Conservation (phyloP, 2,888 invertebrate species). For the Acronicta alni region DNA sequence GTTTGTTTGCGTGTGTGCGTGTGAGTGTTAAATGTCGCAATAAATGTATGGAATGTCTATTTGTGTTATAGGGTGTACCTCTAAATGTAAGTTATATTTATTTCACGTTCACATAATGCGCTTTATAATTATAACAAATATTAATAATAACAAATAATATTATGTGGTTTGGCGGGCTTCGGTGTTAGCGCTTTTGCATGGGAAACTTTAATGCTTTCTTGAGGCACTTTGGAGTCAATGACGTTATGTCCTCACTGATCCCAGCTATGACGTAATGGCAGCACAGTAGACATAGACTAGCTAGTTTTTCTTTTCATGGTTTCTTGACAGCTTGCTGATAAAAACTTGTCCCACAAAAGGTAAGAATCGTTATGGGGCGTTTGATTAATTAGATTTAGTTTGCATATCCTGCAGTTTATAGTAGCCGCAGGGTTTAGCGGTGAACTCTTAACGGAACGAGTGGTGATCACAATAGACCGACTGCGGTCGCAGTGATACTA, state of each 20-base stretch:
- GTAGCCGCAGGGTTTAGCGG: no score
- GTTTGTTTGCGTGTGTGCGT: slow-evolving; percentile 46
- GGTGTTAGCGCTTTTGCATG: slow-evolving; percentile 65
- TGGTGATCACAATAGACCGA: no score
- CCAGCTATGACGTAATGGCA: slow-evolving; percentile 59
- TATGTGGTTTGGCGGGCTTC: slow-evolving; percentile 44
- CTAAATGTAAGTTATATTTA: slow-evolving; percentile 53
- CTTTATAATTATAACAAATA: slow-evolving; percentile 43
- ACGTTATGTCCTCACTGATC: slow-evolving; percentile 84
- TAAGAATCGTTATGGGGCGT: no score
- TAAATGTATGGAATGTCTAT: slow-evolving; percentile 48
- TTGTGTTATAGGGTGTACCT: slow-evolving; percentile 52
- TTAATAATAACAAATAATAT: slow-evolving; percentile 35
- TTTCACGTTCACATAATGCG: slow-evolving; percentile 40
- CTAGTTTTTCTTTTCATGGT: slow-evolving; percentile 29
- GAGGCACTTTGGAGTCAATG: slow-evolving; percentile 75
- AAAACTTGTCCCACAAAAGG: no score
- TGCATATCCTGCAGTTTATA: no score
- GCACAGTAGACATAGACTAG: slow-evolving; percentile 41
- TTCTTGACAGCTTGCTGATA: no score
- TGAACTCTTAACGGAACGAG: no score
- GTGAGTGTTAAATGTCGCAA: slow-evolving; percentile 36
- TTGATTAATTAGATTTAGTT: no score
- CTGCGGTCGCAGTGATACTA: no score
- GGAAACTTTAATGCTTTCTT: slow-evolving; percentile 55